Percentiles rank a stretch among this genome's conserved stretches.
These are phyloP conservation scores for Dendrocincla fuliginosa DNA, from an alignment of 2,797 vertebrate species.

Conservation along the genomic window DNA sequence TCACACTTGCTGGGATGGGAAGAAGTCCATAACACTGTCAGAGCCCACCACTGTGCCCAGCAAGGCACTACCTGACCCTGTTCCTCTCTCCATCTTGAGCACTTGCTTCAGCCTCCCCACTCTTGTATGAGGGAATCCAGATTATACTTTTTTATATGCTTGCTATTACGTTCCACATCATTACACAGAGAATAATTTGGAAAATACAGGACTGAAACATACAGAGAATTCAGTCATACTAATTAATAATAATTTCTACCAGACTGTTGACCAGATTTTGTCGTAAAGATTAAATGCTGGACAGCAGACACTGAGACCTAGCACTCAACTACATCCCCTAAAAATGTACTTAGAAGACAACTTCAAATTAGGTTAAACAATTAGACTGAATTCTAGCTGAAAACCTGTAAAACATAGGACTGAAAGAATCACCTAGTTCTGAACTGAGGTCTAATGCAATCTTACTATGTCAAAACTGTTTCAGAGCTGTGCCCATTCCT, in stretches of 20 bases:
- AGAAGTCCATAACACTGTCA: not conserved
- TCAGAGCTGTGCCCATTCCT: not conserved
- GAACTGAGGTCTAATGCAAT: not conserved
- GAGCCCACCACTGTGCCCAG: not conserved
- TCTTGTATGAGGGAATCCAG: rapidly evolving
- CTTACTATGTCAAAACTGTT: not conserved
- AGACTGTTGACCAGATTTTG: not conserved
- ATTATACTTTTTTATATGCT: not conserved
- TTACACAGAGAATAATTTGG: not conserved
- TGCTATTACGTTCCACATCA: not conserved
- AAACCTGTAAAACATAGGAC: not conserved
- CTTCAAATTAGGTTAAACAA: not conserved
- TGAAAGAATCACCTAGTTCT: not conserved
- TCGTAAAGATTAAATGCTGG: not conserved
- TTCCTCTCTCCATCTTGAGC: not conserved
- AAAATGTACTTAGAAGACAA: not conserved
- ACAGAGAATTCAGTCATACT: not conserved
- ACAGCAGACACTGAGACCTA: not conserved
- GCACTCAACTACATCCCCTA: not conserved
- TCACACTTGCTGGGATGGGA: not conserved
- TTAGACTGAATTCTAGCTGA: not conserved
- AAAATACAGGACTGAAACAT: not conserved
- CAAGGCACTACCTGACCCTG: not conserved
- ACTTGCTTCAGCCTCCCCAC: not conserved
- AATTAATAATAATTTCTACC: not conserved